Conservation (phyloP, 2,888 invertebrate species). For the Eupithecia subumbrata region DNA sequence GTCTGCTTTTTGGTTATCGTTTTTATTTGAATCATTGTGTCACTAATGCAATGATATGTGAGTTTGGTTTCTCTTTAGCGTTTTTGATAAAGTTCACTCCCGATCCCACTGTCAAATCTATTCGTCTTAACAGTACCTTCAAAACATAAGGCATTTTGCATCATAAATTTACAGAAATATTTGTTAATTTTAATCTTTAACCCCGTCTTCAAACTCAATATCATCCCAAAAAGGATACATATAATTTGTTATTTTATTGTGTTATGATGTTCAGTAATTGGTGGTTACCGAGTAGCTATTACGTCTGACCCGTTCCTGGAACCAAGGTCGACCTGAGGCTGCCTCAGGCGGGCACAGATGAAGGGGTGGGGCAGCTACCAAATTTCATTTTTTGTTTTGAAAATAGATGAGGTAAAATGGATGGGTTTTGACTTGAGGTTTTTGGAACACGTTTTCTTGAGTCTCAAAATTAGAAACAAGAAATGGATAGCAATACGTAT, state of each 20-base stretch:
- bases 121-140: neutral
- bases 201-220: slow-evolving; percentile 23
- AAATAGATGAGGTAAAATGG: slow-evolving; percentile 35
- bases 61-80: neutral
- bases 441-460: slow-evolving; percentile 40
- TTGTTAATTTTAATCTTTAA: slow-evolving; percentile 19
- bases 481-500: neutral
- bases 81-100: neutral
- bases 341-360: slow-evolving; percentile 64
- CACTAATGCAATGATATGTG: neutral
- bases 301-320: slow-evolving; percentile 70
- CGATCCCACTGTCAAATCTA: neutral
- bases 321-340: slow-evolving; percentile 62
- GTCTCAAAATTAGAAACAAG: slow-evolving; percentile 13
- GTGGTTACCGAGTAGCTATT: slow-evolving; percentile 65
- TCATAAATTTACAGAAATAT: slow-evolving; percentile 3
- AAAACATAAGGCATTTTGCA: neutral
- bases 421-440: slow-evolving; percentile 40
- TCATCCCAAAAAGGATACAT: slow-evolving; percentile 53
- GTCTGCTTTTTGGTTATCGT: neutral
- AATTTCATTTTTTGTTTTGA: slow-evolving; percentile 55
- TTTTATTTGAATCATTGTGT: neutral
- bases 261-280: slow-evolving; percentile 77
- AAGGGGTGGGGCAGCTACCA: slow-evolving; percentile 65
- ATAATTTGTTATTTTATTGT: slow-evolving; percentile 78